phyloP scores from a whole-genome alignment of 2,888 invertebrate species.

The Lamproptera curius region DNA sequence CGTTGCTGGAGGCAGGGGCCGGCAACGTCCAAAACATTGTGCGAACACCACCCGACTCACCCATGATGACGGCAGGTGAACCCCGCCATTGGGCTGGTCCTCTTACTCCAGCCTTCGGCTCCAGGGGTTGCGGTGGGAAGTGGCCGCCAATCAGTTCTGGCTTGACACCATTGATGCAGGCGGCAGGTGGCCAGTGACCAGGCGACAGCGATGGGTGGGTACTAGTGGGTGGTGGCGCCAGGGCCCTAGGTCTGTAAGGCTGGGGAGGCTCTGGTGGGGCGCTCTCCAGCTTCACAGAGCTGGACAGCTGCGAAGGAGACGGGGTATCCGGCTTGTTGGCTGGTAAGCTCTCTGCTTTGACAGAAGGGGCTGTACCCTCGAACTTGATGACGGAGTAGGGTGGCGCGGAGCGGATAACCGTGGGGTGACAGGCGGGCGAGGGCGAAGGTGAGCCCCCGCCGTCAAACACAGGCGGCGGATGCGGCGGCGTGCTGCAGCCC shows the following conservation, averaged over 20 bases:
- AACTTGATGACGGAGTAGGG: constrained; percentile 79
- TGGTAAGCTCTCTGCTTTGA: constrained; percentile 52
- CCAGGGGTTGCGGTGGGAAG: constrained; percentile 69
- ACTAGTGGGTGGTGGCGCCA: constrained; percentile 67
- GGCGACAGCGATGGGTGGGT: constrained; percentile 55
- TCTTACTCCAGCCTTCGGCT: constrained; percentile 56
- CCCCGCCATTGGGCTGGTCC: constrained; percentile 73
- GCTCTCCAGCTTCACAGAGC: constrained; percentile 70
- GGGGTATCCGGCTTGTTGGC: constrained; percentile 52
- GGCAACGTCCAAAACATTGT: constrained; percentile 83
- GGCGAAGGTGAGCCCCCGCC: constrained; percentile 68
- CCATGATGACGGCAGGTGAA: constrained; percentile 95
- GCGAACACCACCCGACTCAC: constrained; percentile 92
- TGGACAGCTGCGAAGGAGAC: constrained; percentile 51
- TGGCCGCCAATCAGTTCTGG: constrained; percentile 87
- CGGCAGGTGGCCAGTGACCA: constrained; percentile 77
- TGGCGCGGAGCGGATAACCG: constrained; percentile 78
- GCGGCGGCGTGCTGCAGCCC: constrained; percentile 80
- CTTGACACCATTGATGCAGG: constrained; percentile 87
- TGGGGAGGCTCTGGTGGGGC: constrained; percentile 50
- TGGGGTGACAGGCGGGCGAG: constrained; percentile 67
- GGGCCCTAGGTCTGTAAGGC: constrained; percentile 56
- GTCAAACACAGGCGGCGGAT: constrained; percentile 74
- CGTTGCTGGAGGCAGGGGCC: constrained; percentile 72
- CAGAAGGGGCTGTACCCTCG: constrained; percentile 64